Base-by-base conservation (phyloP, 2,113 vertebrate genomes). In the Gallinago media region DNA sequence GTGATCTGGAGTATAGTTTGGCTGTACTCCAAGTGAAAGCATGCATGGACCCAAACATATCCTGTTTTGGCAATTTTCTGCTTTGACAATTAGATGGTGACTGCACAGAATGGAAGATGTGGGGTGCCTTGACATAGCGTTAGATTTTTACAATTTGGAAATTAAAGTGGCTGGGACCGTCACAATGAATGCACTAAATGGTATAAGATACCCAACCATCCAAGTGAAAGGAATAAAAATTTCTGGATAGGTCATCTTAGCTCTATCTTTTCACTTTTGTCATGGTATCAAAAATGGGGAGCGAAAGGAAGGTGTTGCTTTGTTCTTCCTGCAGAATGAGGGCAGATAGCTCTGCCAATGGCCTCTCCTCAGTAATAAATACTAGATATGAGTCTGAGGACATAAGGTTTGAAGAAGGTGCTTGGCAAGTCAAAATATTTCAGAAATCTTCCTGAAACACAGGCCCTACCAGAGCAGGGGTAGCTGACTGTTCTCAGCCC, bases 151-250 rank as follows among this genome's bases (percentile, higher is more conserved):
- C 25, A 56, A 6, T 27, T 59, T 62, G 56, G 31, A 55, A 12
- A 29, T 74, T 29, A 54, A 44, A 12, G 4, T 40, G 40, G 62
- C 21, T 2, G 6, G 66, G 42, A 36, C 34, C 8, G 6, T 44
- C 18, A 5, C 20, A 4, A 16, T 2, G 1, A 12, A 54, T 71
- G 18, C 15, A 49, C 25, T 34, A 6, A 9, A 29, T 6, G 5
- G 5, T 21, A 4, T 12, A 34, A 70, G 8, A 22, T 8, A 42
- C 2, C 6, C 22, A 40, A n/a, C 8, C 7, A 38, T 2, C 5
- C 17, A 44, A 4, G 9, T 8, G 44, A 54, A 71, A 40, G 23
- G 23, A 74, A 85, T 7, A 42, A 70, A 81, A 73, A 27, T 49
- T 29, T 66, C 40, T 34, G 3, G 61, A 74, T 61, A 56, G 3